Conservation (phyloP, 2,113 vertebrate genomes). For the Azemiops feae region DNA sequence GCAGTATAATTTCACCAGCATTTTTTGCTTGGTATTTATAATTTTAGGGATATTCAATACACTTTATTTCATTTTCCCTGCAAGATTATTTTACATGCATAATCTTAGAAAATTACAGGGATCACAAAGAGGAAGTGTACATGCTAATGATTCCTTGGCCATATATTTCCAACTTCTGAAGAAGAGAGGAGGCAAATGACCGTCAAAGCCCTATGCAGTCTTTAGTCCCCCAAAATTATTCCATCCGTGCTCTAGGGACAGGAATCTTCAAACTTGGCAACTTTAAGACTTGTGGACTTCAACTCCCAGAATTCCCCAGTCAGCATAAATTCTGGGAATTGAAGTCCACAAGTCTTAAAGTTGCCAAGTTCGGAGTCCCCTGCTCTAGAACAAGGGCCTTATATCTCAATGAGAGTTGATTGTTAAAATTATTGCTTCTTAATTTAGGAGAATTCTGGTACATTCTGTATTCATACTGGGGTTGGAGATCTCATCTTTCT, state of each 20-base stretch:
- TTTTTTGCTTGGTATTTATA: neutral
- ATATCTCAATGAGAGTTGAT: neutral
- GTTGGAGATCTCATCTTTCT: neutral
- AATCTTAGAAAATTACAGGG: neutral
- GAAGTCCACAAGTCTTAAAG: neutral
- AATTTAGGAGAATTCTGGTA: neutral
- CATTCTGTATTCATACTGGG: neutral
- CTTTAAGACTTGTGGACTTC: neutral
- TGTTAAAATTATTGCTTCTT: neutral
- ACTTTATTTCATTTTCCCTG: neutral
- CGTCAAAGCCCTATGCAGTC: neutral
- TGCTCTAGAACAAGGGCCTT: neutral
- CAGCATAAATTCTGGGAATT: neutral
- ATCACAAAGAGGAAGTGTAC: neutral
- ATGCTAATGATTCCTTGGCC: neutral
- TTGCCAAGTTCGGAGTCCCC: neutral
- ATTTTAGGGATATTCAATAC: neutral
- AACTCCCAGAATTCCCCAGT: neutral
- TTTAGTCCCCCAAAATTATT: neutral
- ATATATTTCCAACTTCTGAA: neutral
- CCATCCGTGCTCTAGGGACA: neutral
- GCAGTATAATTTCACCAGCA: neutral
- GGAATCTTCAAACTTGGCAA: neutral
- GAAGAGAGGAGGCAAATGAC: neutral
- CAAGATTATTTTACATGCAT: neutral